Evolutionary conservation across 2,797 vertebrate genomes (phyloP).

Genomic region (Ambastaia sidthimunki): DNA sequence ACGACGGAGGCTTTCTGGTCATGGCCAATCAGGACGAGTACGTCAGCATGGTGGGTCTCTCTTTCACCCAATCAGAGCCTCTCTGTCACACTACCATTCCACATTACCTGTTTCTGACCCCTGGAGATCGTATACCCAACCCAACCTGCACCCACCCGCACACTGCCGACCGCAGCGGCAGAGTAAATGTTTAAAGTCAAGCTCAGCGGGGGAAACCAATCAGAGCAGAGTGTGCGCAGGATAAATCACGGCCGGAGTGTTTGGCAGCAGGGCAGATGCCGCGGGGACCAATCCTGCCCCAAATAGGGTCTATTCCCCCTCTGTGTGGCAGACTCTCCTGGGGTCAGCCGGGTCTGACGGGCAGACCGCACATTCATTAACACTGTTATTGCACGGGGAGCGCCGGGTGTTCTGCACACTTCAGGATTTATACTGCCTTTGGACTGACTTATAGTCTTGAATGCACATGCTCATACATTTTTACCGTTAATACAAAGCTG

Average conservation of each 20-base stretch:
- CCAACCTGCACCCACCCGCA: constrained; percentile 54
- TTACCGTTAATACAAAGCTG: constrained; percentile 32
- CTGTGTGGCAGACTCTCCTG: constrained; percentile 33
- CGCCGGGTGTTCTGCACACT: constrained; percentile 65
- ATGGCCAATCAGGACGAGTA: constrained; percentile 93
- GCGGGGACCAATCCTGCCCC: constrained; percentile 68
- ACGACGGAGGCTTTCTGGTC: constrained; percentile 95
- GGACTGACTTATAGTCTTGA: constrained; percentile 56
- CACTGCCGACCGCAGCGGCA: constrained; percentile 64
- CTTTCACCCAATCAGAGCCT: neutral
- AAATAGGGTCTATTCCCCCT: constrained; percentile 66
- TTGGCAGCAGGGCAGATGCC: constrained; percentile 68
- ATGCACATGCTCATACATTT: constrained; percentile 50
- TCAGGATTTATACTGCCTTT: constrained; percentile 72
- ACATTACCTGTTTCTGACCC: constrained; percentile 14
- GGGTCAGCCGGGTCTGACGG: constrained; percentile 70
- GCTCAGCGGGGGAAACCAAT: constrained; percentile 54
- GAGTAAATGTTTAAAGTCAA: constrained; percentile 74
- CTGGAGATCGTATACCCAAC: constrained; percentile 45
- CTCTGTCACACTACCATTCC: constrained; percentile 14
- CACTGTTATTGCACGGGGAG: constrained; percentile 70
- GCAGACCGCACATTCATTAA: constrained; percentile 78
- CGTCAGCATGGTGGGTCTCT: constrained; percentile 80
- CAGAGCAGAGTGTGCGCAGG: constrained; percentile 63
- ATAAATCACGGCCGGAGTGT: constrained; percentile 72